These are phyloP conservation scores for Myioborus miniatus DNA, from an alignment of 2,797 vertebrate species.

Conservation along the genomic window DNA sequence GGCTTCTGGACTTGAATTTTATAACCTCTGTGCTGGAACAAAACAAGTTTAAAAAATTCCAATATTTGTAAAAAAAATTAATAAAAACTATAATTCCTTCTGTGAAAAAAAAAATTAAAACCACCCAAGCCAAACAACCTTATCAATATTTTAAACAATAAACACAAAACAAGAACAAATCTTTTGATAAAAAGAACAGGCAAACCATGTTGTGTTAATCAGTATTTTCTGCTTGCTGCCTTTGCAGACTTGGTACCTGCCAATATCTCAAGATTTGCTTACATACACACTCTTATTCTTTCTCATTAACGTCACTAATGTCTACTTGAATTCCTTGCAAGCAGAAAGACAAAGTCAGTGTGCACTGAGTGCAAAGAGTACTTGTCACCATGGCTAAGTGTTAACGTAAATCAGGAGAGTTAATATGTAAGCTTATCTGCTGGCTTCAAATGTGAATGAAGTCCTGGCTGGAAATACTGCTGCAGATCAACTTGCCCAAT, in stretches of 20 bases:
- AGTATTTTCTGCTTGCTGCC: slow-evolving; percentile 27
- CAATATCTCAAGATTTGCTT: slow-evolving; percentile 31
- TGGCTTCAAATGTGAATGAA: neutral
- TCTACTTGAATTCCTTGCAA: slow-evolving; percentile 43
- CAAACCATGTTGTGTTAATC: neutral
- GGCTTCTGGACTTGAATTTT: neutral
- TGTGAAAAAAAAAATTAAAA: neutral
- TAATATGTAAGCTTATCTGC: slow-evolving; percentile 66
- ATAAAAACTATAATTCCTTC: neutral
- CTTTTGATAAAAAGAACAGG: neutral
- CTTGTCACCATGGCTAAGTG: slow-evolving; percentile 43
- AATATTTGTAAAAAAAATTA: neutral
- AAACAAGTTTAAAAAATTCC: neutral
- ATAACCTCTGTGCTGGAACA: neutral
- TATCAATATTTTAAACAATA: neutral
- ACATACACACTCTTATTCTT: neutral
- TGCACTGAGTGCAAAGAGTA: slow-evolving; percentile 37
- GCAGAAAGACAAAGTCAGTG: slow-evolving; percentile 45
- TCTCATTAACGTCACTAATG: slow-evolving; percentile 63
- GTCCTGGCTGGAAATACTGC: neutral
- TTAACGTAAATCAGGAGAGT: slow-evolving; percentile 47
- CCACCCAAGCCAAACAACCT: neutral
- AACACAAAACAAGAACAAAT: neutral
- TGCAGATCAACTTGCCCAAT: neutral
- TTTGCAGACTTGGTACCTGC: slow-evolving; percentile 4